Evolutionary conservation across 1,140 invertebrate genomes (phyloP).

Genomic region (Apis laboriosa): DNA sequence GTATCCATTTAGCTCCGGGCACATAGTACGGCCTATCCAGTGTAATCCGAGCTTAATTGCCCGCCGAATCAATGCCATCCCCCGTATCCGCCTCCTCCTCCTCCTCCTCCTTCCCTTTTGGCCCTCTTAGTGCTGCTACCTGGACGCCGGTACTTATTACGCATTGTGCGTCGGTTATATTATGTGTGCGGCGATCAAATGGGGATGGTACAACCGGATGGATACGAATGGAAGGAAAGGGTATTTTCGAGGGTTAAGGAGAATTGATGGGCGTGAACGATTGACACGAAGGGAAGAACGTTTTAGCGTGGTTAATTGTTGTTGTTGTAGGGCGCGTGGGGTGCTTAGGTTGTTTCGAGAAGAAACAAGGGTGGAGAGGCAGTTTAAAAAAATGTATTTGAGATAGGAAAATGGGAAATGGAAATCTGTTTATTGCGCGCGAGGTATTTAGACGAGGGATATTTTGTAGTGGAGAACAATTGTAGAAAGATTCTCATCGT

Average conservation of each 20-base stretch:
- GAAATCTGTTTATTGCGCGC: no score
- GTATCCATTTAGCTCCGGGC: constrained; percentile 76
- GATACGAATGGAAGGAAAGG: background rate
- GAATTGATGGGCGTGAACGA: background rate
- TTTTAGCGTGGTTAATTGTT: background rate
- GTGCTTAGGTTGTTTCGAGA: background rate
- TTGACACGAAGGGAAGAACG: background rate
- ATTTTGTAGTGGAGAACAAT: no score
- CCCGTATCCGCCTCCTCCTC: constrained; percentile 34
- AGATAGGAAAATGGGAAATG: no score
- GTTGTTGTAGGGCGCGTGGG: no score
- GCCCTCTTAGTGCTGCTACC: constrained; percentile 11
- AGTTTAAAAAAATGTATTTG: no score
- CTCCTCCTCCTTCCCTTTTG: background rate
- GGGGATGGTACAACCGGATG: background rate
- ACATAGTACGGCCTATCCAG: constrained; percentile 70
- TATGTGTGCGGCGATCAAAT: constrained; percentile 7
- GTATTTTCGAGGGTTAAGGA: background rate
- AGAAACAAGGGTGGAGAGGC: no score
- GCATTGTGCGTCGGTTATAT: constrained; percentile 12
- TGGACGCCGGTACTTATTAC: constrained; percentile 57
- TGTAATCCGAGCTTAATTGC: constrained; percentile 78
- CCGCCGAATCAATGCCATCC: constrained; percentile 75
- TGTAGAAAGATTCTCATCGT: no score
- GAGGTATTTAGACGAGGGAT: no score